Conservation (phyloP, 2,888 invertebrate genomes). For the Unio delphinus region DNA sequence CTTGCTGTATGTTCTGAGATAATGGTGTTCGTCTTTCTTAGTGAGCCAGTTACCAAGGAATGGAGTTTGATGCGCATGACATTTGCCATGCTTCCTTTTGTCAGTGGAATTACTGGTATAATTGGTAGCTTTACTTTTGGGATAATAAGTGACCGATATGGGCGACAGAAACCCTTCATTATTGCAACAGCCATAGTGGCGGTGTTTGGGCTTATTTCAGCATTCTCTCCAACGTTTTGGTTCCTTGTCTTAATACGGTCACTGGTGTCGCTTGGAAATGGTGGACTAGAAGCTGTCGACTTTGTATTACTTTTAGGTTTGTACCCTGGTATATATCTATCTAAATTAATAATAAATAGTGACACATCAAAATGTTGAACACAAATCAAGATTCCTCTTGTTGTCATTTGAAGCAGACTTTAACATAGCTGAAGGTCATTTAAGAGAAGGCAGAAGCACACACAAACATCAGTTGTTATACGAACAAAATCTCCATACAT, state of each 20-base stretch:
- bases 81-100: conserved; percentile 56
- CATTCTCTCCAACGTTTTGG: conserved; percentile 49
- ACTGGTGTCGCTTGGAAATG: conserved; percentile 51
- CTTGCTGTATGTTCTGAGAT: conserved; percentile 61
- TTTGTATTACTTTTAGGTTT: conserved; percentile 59
- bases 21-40: conserved; percentile 57
- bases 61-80: conserved; percentile 51
- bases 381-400: not conserved
- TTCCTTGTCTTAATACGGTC: conserved; percentile 44
- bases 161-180: conserved; percentile 52
- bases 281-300: conserved; percentile 54
- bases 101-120: conserved; percentile 49
- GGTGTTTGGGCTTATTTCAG: conserved; percentile 55
- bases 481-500: too few species aligned
- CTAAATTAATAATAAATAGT: not conserved
- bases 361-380: not conserved
- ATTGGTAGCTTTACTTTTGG: conserved; percentile 54
- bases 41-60: conserved; percentile 49
- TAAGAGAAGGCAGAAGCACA: too few species aligned
- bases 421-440: too few species aligned
- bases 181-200: conserved; percentile 39
- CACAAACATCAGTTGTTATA: too few species aligned
- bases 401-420: not conserved
- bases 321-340: conserved; percentile 2
- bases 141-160: conserved; percentile 54